Conservation (phyloP, 1,140 invertebrate genomes). For the Drosophila obscura region DNA sequence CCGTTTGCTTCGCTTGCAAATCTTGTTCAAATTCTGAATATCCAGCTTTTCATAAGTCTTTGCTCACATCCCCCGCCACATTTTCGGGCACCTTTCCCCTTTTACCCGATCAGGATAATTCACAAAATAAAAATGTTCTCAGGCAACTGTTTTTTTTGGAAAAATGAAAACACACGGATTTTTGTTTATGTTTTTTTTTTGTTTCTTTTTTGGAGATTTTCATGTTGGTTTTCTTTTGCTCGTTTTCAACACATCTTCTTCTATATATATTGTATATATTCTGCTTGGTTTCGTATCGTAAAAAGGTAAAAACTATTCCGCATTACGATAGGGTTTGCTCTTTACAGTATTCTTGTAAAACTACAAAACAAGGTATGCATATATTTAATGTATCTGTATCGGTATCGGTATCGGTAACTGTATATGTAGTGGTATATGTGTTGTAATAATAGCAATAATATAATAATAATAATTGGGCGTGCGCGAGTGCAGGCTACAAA, state of each 20-base stretch:
- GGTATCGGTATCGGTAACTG: not conserved
- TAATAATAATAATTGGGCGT: slow-evolving; percentile 46
- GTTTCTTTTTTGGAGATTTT: slow-evolving; percentile 51
- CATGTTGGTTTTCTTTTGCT: slow-evolving; percentile 35
- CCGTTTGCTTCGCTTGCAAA: slow-evolving; percentile 71
- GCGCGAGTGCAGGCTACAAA: slow-evolving; percentile 31
- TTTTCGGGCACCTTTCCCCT: slow-evolving; percentile 1
- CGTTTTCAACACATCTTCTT: slow-evolving; percentile 68
- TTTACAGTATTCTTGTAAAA: slow-evolving; percentile 73
- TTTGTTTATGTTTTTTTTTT: slow-evolving; percentile 62
- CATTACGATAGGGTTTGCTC: slow-evolving; percentile 54
- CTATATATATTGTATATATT: slow-evolving; percentile 63
- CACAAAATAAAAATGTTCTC: not conserved
- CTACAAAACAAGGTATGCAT: slow-evolving; percentile 74
- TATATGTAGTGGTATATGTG: slow-evolving; percentile 5
- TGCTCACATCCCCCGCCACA: slow-evolving; percentile 39
- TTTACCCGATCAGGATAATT: slow-evolving; percentile 3
- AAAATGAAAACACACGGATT: slow-evolving; percentile 64
- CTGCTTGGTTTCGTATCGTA: slow-evolving; percentile 55
- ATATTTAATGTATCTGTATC: slow-evolving; percentile 43
- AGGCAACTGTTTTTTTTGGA: not conserved
- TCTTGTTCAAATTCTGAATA: slow-evolving; percentile 58
- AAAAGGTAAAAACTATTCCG: slow-evolving; percentile 64
- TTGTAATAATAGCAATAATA: slow-evolving; percentile 7
- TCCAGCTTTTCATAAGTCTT: slow-evolving; percentile 63